phyloP scores from a whole-genome alignment of 2,888 invertebrate species.

The Amphiduros pacificus region DNA sequence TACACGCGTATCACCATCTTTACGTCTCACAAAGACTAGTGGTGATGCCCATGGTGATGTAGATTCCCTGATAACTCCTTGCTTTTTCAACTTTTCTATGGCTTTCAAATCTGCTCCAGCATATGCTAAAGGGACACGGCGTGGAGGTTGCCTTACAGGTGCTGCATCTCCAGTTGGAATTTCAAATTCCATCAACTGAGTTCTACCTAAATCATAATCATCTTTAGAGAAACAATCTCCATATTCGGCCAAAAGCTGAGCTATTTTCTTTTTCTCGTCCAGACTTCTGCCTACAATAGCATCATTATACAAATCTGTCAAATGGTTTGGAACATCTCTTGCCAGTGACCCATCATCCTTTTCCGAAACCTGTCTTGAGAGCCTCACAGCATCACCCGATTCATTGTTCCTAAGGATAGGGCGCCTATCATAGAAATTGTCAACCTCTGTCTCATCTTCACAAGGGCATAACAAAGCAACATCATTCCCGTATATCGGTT shows the following conservation, averaged over 20 bases:
- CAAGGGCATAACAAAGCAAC: too few species aligned
- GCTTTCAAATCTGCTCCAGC: background rate
- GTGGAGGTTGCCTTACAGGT: background rate
- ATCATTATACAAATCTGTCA: background rate
- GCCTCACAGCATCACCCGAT: too few species aligned
- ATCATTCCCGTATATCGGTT: too few species aligned
- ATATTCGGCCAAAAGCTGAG: background rate
- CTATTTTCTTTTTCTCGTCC: background rate
- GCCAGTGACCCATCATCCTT: too few species aligned
- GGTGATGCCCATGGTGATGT: slow-evolving; percentile 2
- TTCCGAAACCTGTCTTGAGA: too few species aligned
- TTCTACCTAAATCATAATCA: background rate
- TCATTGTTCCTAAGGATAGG: too few species aligned
- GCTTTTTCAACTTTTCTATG: background rate
- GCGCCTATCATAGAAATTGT: too few species aligned
- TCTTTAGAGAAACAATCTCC: background rate
- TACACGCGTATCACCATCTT: slow-evolving; percentile 22
- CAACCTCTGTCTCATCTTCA: too few species aligned
- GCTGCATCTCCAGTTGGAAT: slow-evolving; percentile 1
- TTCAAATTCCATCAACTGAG: background rate
- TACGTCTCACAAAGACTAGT: background rate
- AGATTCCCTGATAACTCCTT: background rate
- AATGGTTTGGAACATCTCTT: background rate
- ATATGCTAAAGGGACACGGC: background rate
- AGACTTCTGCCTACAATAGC: background rate